Evolutionary conservation across 2,113 vertebrate species (phyloP), one percentile per base, ranked within the genome.

Genomic region (Rhinopomastus cyanomelas): DNA sequence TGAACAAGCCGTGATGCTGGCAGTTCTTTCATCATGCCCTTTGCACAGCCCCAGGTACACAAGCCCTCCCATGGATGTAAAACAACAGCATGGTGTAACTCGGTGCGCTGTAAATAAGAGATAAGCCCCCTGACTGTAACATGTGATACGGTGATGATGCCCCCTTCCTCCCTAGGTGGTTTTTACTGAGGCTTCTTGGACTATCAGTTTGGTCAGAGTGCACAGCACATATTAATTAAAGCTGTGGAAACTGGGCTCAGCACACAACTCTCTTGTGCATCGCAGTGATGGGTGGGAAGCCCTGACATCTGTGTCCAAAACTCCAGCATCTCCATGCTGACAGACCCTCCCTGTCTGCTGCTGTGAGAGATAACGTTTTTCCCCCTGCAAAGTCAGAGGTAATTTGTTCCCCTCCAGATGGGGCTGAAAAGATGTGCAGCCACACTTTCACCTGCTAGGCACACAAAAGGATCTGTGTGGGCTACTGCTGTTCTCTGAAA

Each of bases 221-320:
- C 94, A 81, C 86, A 94, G 74, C 81, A 87, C 29, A 1, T 91
- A 95, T 95, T 94, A 77, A 94, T 96, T 96, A 94, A 94, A 90
- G n/a, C 66, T 66, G 68, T 51, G 65, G 80, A 89, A 32, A 48
- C 67, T 44, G 64, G 62, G 36, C 91, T 95, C 65, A 52, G 90
- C 68, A 22, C 84, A 74, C 30, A 62, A 22, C 77, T 87, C 89
- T 85, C 69, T 51, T 4, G 2, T 75, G 85, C 79, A 65, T 75
- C 8, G 2, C 81, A 62, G 56, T 42, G 66, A 86, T 0, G 2
- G 49, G 72, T 0, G 12, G 69, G 37, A 90, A 92, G 68, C 65
- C 80, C 69, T 78, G 88, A 75, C 12, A 5, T 78, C 74, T 25
- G 0, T 68, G 76, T 92, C 81, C 85, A 46, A 52, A 93, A 42